Evolutionary conservation across 2,888 invertebrate species (phyloP).

Genomic region (Macroteleia sp.): DNA sequence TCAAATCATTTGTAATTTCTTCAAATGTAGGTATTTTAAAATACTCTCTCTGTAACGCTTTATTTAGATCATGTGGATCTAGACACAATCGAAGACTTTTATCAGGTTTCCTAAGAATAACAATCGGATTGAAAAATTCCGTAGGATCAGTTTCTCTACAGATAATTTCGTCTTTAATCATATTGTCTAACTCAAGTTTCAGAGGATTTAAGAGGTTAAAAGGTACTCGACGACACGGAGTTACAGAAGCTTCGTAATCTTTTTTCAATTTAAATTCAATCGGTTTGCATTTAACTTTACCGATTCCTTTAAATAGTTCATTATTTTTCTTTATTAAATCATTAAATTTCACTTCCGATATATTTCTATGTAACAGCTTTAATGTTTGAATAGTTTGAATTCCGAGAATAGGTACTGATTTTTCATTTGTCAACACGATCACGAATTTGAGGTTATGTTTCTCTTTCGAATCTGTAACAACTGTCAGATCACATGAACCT

Average conservation of each 20-base stretch:
- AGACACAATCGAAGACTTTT: conserved; percentile 69
- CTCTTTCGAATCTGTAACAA: neutral
- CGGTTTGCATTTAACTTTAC: conserved; percentile 50
- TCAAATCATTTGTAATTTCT: conserved; percentile 44
- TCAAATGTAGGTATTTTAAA: conserved; percentile 71
- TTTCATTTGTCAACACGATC: neutral
- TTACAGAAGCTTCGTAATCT: conserved; percentile 41
- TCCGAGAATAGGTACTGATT: neutral
- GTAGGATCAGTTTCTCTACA: conserved; percentile 63
- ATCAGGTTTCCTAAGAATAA: conserved; percentile 54
- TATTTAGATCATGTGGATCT: conserved; percentile 65
- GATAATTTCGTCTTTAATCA: conserved; percentile 40
- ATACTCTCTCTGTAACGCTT: conserved; percentile 12
- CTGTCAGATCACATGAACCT: conserved; percentile 20
- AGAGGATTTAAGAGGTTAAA: conserved; percentile 33
- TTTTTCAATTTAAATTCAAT: conserved; percentile 64
- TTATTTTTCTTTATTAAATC: conserved; percentile 4
- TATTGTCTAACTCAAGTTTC: conserved; percentile 51
- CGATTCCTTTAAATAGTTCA: conserved; percentile 58
- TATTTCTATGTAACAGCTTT: conserved; percentile 11
- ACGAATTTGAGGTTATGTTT: conserved; percentile 12
- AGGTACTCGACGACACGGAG: conserved; percentile 55
- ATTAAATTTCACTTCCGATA: conserved; percentile 7
- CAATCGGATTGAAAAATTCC: conserved; percentile 68
- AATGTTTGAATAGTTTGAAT: conserved; percentile 30